Evolutionary conservation across 2,888 invertebrate species (phyloP), one percentile per base, ranked within the genome.

Genomic region (Augochlorella aurata): DNA sequence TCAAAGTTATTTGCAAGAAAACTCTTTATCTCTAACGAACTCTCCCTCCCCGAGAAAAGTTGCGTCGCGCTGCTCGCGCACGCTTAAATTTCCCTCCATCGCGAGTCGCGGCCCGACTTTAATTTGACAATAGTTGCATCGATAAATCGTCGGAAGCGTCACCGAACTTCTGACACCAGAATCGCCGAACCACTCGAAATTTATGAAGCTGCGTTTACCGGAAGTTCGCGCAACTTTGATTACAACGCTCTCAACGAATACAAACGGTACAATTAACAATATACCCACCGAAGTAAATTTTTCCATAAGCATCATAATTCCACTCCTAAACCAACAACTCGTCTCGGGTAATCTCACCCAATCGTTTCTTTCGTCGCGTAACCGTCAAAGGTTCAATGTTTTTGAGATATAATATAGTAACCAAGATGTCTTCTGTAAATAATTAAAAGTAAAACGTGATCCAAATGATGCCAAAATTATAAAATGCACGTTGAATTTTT

Each of bases 21-120:
- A 86, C 89, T 85, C 79, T 84, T 88, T 85, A 84, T 86, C 85
- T 87, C 83, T 88, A 87, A 88, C 86, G 83, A 89, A 84, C 83
- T 86, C 79, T 47, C 83, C 79, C 80, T 0, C 24, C 16, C 16
- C 70, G 71, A 58, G 71, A 80, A 84, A 84, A 80, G 69, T 76
- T 81, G 66, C 63, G 45, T 72, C 58, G 10, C 24, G 10, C 75
- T 72, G 24, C 63, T 61, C 29, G 58, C 68, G 45, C 52, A 63
- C 75, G 49, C 80, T 81, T 77, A 73, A 81, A 81, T 86, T 82
- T 77, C 73, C 38, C 70, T 70, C 9, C 21, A 58, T 50, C 54
- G 45, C 49, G 58, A 75, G 52, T 71, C 71, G 61, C 49, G 61
- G 24, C 58, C 9, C 54, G 76, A 76, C 67, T 78, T 73, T 74